phyloP scores from a whole-genome alignment of 2,113 vertebrate genomes.

The Colossoma macropomum region DNA sequence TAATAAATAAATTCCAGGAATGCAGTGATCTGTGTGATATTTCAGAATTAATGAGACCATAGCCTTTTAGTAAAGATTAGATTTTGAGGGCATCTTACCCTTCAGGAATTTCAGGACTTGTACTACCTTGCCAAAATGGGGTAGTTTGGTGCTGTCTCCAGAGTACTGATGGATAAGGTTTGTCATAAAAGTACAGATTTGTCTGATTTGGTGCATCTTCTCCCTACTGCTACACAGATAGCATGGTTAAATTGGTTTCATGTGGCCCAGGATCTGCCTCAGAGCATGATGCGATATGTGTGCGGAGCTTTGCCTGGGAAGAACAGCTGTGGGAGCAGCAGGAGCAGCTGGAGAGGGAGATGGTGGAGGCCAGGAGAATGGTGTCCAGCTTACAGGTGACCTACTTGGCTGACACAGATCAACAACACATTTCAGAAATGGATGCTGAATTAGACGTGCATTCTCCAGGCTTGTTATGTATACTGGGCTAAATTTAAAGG shows the following conservation, averaged over 20 bases:
- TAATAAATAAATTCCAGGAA: no score
- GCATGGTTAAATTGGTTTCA: constrained; percentile 67
- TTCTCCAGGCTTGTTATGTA: neutral
- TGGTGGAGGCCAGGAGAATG: constrained; percentile 94
- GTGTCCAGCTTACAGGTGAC: constrained; percentile 90
- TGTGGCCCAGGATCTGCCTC: constrained; percentile 55
- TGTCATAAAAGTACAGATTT: neutral
- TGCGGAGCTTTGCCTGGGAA: constrained; percentile 83
- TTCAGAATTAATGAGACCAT: no score
- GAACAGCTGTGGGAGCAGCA: constrained; percentile 88
- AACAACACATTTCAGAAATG: neutral
- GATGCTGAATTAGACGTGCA: constrained; percentile 56
- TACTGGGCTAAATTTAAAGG: neutral
- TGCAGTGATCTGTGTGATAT: no score
- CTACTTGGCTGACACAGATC: neutral
- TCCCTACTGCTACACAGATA: constrained; percentile 38
- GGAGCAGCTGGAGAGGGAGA: constrained; percentile 90
- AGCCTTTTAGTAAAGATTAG: no score
- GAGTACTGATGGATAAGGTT: neutral
- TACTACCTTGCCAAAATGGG: neutral
- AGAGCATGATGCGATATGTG: constrained; percentile 67
- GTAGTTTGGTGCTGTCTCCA: neutral
- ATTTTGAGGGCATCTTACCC: no score
- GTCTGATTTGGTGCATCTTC: constrained; percentile 48
- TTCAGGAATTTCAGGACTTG: no score